Evolutionary conservation across 2,797 vertebrate genomes (phyloP).

Genomic region (Aselliscus stoliczkanus): DNA sequence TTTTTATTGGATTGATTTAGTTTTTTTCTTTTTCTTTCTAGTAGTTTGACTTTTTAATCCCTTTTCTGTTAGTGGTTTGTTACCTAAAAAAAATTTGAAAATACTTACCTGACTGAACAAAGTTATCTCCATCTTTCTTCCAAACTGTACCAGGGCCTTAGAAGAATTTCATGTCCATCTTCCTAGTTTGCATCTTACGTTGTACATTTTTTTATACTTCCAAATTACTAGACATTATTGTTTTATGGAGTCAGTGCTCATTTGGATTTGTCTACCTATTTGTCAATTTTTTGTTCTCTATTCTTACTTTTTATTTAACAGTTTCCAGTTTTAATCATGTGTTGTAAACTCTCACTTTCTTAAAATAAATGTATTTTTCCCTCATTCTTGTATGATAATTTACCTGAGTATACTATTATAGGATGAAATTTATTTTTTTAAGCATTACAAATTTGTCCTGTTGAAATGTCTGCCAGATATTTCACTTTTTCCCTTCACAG

Average conservation of each 20-base stretch:
- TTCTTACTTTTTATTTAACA: not conserved
- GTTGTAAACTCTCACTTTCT: not conserved
- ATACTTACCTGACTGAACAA: not conserved
- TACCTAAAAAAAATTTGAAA: not conserved
- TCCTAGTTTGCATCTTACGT: not conserved
- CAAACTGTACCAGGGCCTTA: not conserved
- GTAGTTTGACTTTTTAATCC: conserved; percentile 3
- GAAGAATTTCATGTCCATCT: not conserved
- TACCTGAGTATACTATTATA: not conserved
- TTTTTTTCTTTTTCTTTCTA: not conserved
- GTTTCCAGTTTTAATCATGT: not conserved
- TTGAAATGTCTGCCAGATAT: not conserved
- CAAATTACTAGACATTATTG: not conserved
- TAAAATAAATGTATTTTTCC: not conserved
- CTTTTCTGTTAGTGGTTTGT: not conserved
- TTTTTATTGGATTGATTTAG: not conserved
- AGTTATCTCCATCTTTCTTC: not conserved
- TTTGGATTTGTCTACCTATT: not conserved
- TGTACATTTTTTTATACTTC: not conserved
- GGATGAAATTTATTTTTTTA: conserved; percentile 4
- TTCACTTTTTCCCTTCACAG: not conserved
- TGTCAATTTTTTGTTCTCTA: not conserved
- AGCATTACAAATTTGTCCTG: not conserved
- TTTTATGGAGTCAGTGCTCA: not conserved
- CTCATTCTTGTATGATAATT: not conserved